phyloP scores from a whole-genome alignment of 2,113 vertebrate species.

The Lipophrys pholis region DNA sequence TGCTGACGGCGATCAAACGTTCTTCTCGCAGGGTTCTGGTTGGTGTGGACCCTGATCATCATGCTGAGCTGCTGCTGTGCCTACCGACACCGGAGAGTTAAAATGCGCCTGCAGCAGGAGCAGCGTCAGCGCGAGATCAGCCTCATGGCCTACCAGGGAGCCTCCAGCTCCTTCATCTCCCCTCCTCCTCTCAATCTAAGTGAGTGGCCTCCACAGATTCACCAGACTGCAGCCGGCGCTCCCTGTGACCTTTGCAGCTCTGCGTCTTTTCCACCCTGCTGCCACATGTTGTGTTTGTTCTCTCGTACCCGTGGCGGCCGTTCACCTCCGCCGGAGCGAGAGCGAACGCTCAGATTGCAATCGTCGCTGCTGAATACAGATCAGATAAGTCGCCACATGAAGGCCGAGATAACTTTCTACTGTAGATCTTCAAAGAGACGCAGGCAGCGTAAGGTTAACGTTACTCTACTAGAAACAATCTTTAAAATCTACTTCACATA shows the following conservation, averaged over 20 bases:
- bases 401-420: constrained; percentile 1
- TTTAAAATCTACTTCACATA: too few relatives aligned
- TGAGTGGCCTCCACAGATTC: constrained; percentile 69
- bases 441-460: too few relatives aligned
- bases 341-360: not conserved
- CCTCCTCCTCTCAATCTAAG: constrained; percentile 83
- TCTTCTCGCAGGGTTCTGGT: constrained; percentile 85
- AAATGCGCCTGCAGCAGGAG: constrained; percentile 88
- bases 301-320: too few relatives aligned
- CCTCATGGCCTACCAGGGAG: constrained; percentile 88
- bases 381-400: not conserved
- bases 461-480: too few relatives aligned
- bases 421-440: too few relatives aligned
- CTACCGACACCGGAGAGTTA: constrained; percentile 86
- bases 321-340: too few relatives aligned
- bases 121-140: constrained; percentile 88
- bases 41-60: constrained; percentile 88
- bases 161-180: constrained; percentile 83
- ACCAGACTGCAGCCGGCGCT: too few relatives aligned
- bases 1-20: too few relatives aligned
- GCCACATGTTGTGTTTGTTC: too few relatives aligned
- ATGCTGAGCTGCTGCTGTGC: constrained; percentile 90
- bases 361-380: not conserved
- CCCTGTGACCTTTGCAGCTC: too few relatives aligned
- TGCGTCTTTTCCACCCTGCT: too few relatives aligned